Conservation (phyloP, 2,113 vertebrate species). For the Pelmatolapia mariae region DNA sequence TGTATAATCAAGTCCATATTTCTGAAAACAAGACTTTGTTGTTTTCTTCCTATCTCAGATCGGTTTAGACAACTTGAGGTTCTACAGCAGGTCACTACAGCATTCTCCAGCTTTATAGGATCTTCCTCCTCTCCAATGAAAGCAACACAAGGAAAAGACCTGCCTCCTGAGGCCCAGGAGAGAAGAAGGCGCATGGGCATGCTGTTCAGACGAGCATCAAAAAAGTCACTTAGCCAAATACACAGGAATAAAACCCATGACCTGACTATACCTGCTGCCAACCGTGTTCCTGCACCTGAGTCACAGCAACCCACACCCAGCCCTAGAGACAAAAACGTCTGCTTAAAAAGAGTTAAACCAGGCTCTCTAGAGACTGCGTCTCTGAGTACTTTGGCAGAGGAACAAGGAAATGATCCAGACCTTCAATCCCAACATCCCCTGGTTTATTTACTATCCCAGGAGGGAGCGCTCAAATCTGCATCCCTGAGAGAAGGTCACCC, state of each 20-base stretch:
- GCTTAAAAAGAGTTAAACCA: conserved; percentile 7
- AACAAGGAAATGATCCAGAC: conserved; percentile 5
- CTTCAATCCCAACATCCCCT: not conserved
- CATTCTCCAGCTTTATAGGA: conserved; percentile 59
- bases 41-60: conserved; percentile 26
- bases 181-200: conserved; percentile 44
- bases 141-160: not conserved
- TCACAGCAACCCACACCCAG: not conserved
- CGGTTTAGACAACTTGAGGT: conserved; percentile 71
- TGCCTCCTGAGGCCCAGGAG: conserved; percentile 41
- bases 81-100: conserved; percentile 70
- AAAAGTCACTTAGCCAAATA: conserved; percentile 48
- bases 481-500: not conserved
- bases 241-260: not conserved
- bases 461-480: not conserved
- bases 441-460: not conserved
- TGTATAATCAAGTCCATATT: not conserved
- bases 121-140: not conserved
- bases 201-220: conserved; percentile 58
- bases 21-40: not conserved
- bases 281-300: not conserved
- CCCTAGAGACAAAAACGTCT: not conserved
- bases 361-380: not conserved
- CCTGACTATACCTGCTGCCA: not conserved
- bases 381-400: conserved; percentile 50